These are phyloP conservation scores for Cataglyphis hispanica DNA, from an alignment of 1,140 invertebrate genomes.

Conservation along the genomic window DNA sequence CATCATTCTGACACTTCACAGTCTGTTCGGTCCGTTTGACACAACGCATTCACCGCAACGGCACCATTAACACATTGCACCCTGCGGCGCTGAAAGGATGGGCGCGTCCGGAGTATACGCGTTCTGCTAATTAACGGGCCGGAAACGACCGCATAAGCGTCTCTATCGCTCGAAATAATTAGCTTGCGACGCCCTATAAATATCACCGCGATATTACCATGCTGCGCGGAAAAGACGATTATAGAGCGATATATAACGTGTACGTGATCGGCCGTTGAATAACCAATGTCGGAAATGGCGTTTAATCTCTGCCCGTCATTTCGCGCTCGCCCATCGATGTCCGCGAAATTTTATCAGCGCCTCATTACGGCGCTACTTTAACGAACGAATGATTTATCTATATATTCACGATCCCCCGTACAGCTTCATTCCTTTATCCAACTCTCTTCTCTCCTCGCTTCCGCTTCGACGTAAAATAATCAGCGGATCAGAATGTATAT, in stretches of 20 bases:
- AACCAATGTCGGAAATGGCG: slow-evolving; percentile 28
- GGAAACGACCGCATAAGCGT: slow-evolving; percentile 29
- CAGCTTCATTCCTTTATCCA: too few relatives aligned
- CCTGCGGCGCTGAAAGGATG: background rate
- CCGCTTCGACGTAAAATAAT: slow-evolving; percentile 18
- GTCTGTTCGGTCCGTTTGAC: slow-evolving; percentile 18
- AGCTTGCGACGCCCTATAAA: slow-evolving; percentile 27
- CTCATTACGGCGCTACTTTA: slow-evolving; percentile 30
- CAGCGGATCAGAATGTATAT: slow-evolving; percentile 40
- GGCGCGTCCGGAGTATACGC: background rate
- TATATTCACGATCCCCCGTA: background rate
- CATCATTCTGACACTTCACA: too few relatives aligned
- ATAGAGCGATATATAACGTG: slow-evolving; percentile 15
- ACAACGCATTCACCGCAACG: slow-evolving; percentile 12
- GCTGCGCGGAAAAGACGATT: slow-evolving; percentile 19
- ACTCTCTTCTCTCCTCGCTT: background rate
- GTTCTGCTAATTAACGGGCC: slow-evolving; percentile 40
- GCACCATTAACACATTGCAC: slow-evolving; percentile 18
- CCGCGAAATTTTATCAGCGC: slow-evolving; percentile 39
- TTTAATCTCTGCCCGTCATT: slow-evolving; percentile 55
- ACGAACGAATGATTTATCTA: slow-evolving; percentile 6
- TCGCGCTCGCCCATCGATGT: background rate
- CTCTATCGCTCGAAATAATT: slow-evolving; percentile 43
- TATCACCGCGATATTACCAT: slow-evolving; percentile 1
- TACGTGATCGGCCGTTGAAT: slow-evolving; percentile 2